These are phyloP conservation scores for Cephus runcator DNA, from an alignment of 2,888 invertebrate species.

Conservation along the genomic window DNA sequence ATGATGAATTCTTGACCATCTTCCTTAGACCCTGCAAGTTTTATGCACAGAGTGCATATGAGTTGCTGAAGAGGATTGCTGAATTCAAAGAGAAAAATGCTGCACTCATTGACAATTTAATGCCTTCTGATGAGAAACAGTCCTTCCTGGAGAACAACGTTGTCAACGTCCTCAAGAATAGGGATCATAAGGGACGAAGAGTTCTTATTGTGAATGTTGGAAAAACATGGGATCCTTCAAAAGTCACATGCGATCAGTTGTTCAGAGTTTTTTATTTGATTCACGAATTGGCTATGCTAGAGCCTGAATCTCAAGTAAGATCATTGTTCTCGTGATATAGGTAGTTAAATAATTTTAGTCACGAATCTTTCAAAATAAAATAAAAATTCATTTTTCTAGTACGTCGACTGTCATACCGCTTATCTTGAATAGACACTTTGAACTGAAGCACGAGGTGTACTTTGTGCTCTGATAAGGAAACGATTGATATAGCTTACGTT, in stretches of 20 bases:
- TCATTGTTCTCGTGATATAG: neutral
- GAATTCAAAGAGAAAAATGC: slow-evolving; percentile 80
- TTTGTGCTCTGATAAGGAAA: neutral
- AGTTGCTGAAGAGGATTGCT: slow-evolving; percentile 82
- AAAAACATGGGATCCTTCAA: slow-evolving; percentile 80
- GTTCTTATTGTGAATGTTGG: slow-evolving; percentile 80
- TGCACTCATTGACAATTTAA: slow-evolving; percentile 72
- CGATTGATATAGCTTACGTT: neutral
- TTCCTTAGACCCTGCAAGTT: slow-evolving; percentile 86
- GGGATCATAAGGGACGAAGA: slow-evolving; percentile 81
- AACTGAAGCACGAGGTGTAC: neutral
- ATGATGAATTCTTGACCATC: slow-evolving; percentile 81
- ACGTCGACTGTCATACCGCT: neutral
- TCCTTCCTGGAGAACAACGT: slow-evolving; percentile 79
- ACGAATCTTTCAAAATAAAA: neutral
- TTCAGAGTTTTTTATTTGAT: slow-evolving; percentile 84
- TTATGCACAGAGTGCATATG: slow-evolving; percentile 83
- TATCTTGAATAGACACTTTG: neutral
- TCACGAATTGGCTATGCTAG: slow-evolving; percentile 81
- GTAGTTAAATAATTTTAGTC: neutral
- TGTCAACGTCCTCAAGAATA: slow-evolving; percentile 80
- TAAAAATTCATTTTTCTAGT: neutral
- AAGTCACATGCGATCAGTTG: slow-evolving; percentile 78
- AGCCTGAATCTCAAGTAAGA: slow-evolving; percentile 76
- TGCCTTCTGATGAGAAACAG: slow-evolving; percentile 75